Base-by-base conservation (phyloP, 2,888 invertebrate genomes). In the Choristoneura rosaceana region DNA sequence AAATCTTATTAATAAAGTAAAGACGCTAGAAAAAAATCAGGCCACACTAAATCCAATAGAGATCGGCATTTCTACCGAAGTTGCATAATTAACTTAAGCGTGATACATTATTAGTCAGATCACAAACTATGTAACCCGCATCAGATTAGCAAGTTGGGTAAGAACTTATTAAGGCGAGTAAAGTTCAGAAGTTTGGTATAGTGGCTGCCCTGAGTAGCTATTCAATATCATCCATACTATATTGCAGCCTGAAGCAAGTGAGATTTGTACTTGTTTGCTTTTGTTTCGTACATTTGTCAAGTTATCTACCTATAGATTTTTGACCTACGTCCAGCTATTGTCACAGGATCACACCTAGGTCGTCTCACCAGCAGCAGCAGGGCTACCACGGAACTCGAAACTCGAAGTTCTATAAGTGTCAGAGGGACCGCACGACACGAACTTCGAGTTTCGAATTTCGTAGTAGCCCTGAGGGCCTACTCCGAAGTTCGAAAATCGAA, bases 51-150 rank as follows among this genome's bases (percentile, higher is more conserved):
- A 63, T 9, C 9, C 12, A 38, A 17, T 58, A 38, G 38, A 59
- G 38, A 61, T 63, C 60, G 38, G n/a, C 15, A 43, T 60, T 52
- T 38, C 17, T 50, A 15, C 47, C 10, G 3, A 52, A 65, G 43
- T 70, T 65, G 59, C 41, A 41, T 69, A 52, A 70, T 65, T 43
- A 70, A 52, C 50, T 52, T 65, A 70, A 50, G 52, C 52, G 50
- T 60, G 34, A 65, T 70, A 60, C 43, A 61, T 70, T 65, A 70
- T 65, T 65, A 70, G 59, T 60, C 33, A 60, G 70, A 70, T 70
- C 65, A 52, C 65, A 70, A 65, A 60, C 60, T 65, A 60, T 65
- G 60, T 65, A 8, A 47, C 65, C 64, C 65, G 47, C 60, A 65
- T 65, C 33, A 52, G 70, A 65, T 70, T 60, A 65, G 60, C 65